phyloP scores from a whole-genome alignment of 2,113 vertebrate species.

The Casuarius casuarius region DNA sequence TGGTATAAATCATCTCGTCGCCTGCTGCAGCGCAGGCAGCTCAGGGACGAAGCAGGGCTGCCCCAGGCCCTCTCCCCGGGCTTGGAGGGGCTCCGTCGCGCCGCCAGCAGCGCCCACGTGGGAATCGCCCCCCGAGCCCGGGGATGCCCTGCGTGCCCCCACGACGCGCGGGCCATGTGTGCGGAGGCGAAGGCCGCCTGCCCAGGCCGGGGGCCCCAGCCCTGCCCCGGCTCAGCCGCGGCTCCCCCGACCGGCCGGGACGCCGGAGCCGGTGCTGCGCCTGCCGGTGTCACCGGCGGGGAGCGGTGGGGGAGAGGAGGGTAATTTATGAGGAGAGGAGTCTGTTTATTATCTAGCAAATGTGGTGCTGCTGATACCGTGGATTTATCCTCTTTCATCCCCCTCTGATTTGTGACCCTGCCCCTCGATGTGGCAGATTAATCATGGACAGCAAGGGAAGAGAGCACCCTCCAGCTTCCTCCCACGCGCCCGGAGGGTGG shows the following conservation, averaged over 20 bases:
- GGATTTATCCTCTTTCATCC: conserved; percentile 80
- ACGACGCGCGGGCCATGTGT: not conserved
- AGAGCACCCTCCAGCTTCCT: conserved; percentile 9
- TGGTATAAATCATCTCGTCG: accelerated
- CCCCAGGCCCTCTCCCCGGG: not conserved
- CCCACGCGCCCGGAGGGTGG: not conserved
- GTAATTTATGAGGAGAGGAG: conserved; percentile 61
- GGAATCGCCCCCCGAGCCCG: not conserved
- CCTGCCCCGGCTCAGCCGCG: not conserved
- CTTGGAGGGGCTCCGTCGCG: not conserved
- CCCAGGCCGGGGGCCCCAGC: not conserved
- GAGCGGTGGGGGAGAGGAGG: not conserved
- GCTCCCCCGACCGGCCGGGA: not conserved
- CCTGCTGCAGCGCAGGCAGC: not conserved
- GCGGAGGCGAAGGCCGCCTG: not conserved
- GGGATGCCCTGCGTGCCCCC: too few relatives aligned
- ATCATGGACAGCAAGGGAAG: conserved; percentile 46
- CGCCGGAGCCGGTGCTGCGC: not conserved
- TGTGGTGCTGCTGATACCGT: conserved; percentile 69
- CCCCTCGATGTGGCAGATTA: conserved; percentile 65
- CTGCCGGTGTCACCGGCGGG: accelerated
- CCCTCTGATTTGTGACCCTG: conserved; percentile 78
- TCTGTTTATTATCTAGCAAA: conserved; percentile 81
- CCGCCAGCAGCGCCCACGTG: not conserved
- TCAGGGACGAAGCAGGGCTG: not conserved